Conservation (phyloP, 2,888 invertebrate species). For the Tinea semifulvella region DNA sequence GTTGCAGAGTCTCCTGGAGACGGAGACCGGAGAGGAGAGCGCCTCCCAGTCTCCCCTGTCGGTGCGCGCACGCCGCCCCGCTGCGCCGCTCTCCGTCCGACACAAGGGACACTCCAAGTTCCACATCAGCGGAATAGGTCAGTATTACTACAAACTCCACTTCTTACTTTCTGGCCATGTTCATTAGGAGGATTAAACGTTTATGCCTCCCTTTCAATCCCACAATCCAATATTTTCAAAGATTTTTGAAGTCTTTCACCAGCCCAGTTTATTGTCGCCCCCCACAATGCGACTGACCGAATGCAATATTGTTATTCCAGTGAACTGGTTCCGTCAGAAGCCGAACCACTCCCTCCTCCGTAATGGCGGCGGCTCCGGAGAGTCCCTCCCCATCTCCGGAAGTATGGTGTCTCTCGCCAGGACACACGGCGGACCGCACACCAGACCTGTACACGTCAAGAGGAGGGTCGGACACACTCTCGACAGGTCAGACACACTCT, state of each 20-base stretch:
- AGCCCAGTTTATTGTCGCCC: too few species aligned
- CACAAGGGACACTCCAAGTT: slow-evolving; percentile 54
- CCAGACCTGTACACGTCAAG: slow-evolving; percentile 43
- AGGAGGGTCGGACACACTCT: slow-evolving; percentile 51
- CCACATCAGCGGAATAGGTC: slow-evolving; percentile 78
- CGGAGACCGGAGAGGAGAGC: slow-evolving; percentile 79
- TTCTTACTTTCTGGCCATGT: too few species aligned
- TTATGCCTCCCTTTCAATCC: too few species aligned
- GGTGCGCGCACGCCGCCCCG: slow-evolving; percentile 77
- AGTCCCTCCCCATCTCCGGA: slow-evolving; percentile 62
- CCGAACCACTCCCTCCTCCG: slow-evolving; percentile 56
- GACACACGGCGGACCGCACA: slow-evolving; percentile 35
- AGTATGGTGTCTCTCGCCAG: slow-evolving; percentile 66
- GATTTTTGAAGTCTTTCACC: too few species aligned
- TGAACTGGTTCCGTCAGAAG: slow-evolving; percentile 71
- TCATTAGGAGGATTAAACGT: too few species aligned
- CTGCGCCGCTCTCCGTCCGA: slow-evolving; percentile 85
- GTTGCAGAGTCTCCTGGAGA: slow-evolving; percentile 80
- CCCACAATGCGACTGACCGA: too few species aligned
- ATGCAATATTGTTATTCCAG: too few species aligned
- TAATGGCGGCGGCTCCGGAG: slow-evolving; percentile 60
- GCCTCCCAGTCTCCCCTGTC: slow-evolving; percentile 82
- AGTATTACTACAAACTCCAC: too few species aligned
- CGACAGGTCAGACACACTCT: slow-evolving; percentile 44
- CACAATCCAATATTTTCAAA: too few species aligned